Evolutionary conservation across 1,140 invertebrate species (phyloP).

Genomic region (Lepidurus arcticus): DNA sequence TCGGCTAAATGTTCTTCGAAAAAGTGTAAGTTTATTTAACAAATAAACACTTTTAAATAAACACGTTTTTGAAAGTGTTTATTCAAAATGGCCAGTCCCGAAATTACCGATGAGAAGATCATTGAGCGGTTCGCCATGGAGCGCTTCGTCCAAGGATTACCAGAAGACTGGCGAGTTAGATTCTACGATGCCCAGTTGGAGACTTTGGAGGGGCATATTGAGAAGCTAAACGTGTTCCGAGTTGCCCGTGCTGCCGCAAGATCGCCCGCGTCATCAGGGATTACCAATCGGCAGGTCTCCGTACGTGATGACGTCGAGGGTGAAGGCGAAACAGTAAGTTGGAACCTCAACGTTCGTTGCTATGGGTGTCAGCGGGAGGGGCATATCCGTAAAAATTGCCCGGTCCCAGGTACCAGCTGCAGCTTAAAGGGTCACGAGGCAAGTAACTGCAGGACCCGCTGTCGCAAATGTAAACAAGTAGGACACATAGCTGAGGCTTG

Average conservation of each 20-base stretch:
- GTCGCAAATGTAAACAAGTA: background rate
- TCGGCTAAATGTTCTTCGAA: conserved; percentile 24
- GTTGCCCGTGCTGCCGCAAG: background rate
- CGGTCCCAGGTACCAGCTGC: background rate
- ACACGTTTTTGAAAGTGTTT: no score
- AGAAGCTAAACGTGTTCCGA: background rate
- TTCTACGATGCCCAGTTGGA: background rate
- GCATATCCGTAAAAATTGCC: background rate
- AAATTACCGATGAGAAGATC: background rate
- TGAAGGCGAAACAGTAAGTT: background rate
- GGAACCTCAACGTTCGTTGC: background rate
- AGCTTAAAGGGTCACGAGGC: background rate
- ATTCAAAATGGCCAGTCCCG: background rate
- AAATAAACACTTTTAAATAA: no score
- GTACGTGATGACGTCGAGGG: background rate
- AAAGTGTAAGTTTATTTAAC: no score
- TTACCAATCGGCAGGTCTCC: background rate
- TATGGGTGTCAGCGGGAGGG: background rate
- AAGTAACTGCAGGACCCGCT: background rate
- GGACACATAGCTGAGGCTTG: background rate
- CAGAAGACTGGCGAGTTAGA: background rate
- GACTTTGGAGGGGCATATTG: background rate
- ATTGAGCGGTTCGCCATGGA: background rate
- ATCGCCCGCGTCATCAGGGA: background rate
- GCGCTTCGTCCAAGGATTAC: background rate